A percentile compares a stretch with the other conserved stretches of the same genome.
Conservation (phyloP, 2,888 invertebrate species). For the Scaptomyza polygonia region DNA sequence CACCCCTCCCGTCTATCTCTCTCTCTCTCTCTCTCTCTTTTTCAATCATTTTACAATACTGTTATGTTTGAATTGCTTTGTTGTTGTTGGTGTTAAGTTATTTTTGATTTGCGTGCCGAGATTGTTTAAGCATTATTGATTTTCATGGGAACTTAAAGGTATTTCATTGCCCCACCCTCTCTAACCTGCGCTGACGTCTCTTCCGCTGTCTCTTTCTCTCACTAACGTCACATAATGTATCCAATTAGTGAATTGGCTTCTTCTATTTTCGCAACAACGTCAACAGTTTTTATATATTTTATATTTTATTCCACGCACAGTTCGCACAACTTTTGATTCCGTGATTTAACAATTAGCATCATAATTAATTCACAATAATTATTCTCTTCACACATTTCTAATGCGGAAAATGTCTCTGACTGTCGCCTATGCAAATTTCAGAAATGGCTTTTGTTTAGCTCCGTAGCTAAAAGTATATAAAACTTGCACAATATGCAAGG, state of each 20-base stretch:
- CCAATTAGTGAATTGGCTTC: slow-evolving; percentile 56
- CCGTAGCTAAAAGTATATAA: not conserved
- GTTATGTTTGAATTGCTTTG: slow-evolving; percentile 11
- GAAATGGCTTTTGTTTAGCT: slow-evolving; percentile 25
- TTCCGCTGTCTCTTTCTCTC: slow-evolving; percentile 1
- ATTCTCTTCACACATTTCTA: slow-evolving; percentile 24
- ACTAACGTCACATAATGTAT: too few relatives aligned
- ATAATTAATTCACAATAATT: slow-evolving; percentile 43
- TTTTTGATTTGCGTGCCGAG: slow-evolving; percentile 63
- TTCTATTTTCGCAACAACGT: slow-evolving; percentile 20
- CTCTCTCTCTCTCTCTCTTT: not conserved
- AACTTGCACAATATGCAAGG: slow-evolving; percentile 37
- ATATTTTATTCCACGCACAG: slow-evolving; percentile 51
- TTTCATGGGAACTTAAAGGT: slow-evolving; percentile 48
- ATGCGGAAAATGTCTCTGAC: slow-evolving; percentile 27
- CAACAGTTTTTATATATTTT: slow-evolving; percentile 16
- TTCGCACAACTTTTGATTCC: slow-evolving; percentile 30
- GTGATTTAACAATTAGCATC: slow-evolving; percentile 40
- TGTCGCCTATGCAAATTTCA: slow-evolving; percentile 29
- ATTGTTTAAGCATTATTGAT: slow-evolving; percentile 70
- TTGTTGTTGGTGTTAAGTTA: slow-evolving; percentile 1
- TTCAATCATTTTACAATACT: slow-evolving; percentile 30
- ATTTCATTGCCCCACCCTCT: slow-evolving; percentile 49
- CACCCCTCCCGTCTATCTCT: not conserved
- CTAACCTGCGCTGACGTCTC: not conserved